phyloP scores from a whole-genome alignment of 2,888 invertebrate species.

The Nemapogon koenigi region DNA sequence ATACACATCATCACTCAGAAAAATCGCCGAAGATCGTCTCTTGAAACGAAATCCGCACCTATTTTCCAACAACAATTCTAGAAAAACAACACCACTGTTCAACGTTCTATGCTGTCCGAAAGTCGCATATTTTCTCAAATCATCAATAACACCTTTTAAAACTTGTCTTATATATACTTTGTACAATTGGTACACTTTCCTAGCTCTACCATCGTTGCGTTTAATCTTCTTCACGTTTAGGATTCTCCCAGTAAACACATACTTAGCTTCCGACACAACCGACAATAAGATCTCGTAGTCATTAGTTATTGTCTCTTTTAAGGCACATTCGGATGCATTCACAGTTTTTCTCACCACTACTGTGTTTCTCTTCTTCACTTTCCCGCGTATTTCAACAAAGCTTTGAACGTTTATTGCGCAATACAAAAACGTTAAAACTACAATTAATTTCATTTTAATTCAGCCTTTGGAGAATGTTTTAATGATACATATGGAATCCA shows the following conservation, averaged over 20 bases:
- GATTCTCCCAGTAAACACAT: conserved; percentile 57
- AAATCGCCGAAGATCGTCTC: conserved; percentile 57
- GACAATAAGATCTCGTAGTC: conserved; percentile 62
- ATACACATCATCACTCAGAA: conserved; percentile 52
- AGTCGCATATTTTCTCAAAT: conserved; percentile 44
- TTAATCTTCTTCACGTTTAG: conserved; percentile 56
- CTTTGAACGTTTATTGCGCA: conserved; percentile 39
- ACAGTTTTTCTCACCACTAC: conserved; percentile 50
- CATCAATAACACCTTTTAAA: conserved; percentile 51
- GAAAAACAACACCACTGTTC: conserved; percentile 54
- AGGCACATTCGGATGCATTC: conserved; percentile 53
- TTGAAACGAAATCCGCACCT: conserved; percentile 55
- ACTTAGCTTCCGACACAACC: conserved; percentile 59
- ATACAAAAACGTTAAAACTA: conserved; percentile 36
- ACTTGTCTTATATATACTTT: conserved; percentile 49
- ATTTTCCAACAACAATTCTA: conserved; percentile 52
- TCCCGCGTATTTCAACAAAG: conserved; percentile 40
- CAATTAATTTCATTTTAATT: conserved; percentile 41
- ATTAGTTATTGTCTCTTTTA: conserved; percentile 62
- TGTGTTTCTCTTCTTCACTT: conserved; percentile 45
- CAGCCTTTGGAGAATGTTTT: no score
- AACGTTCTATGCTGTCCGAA: conserved; percentile 44
- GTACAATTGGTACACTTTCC: conserved; percentile 52
- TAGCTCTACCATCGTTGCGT: conserved; percentile 38
- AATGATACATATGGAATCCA: no score